Evolutionary conservation across 2,113 vertebrate species (phyloP).

Genomic region (Varanus komodoensis): DNA sequence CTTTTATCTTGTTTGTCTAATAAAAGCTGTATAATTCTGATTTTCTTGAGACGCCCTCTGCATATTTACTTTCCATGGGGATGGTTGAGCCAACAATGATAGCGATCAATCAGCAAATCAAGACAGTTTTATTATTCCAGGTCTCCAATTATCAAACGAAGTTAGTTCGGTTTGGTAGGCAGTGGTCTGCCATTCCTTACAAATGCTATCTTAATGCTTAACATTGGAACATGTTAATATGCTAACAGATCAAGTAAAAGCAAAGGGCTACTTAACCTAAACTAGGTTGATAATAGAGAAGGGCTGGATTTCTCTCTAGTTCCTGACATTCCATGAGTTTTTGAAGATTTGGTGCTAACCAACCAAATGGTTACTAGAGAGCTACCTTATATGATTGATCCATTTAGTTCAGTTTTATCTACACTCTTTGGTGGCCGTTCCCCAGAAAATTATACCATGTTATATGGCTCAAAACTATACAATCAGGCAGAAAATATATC

Average conservation of each 20-base stretch:
- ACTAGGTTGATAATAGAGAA: conserved; percentile 19
- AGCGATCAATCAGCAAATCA: conserved; percentile 76
- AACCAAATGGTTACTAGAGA: conserved; percentile 21
- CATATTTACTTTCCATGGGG: conserved; percentile 73
- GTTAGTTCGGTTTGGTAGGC: conserved; percentile 62
- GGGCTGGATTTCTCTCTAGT: conserved; percentile 30
- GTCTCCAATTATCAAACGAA: conserved; percentile 71
- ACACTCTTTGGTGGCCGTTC: background rate
- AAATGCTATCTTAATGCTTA: conserved; percentile 62
- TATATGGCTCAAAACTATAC: too few species aligned
- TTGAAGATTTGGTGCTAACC: conserved; percentile 52
- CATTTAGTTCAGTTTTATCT: background rate
- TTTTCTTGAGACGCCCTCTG: conserved; percentile 76
- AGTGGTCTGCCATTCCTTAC: conserved; percentile 68
- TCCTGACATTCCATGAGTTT: conserved; percentile 36
- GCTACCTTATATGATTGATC: background rate
- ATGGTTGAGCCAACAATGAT: conserved; percentile 78
- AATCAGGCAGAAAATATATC: background rate
- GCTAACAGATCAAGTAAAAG: conserved; percentile 41
- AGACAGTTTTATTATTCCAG: conserved; percentile 76
- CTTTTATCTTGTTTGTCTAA: conserved; percentile 74
- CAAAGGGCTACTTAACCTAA: conserved; percentile 37
- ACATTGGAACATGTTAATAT: conserved; percentile 53
- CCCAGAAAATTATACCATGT: too few species aligned
- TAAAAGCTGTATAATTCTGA: conserved; percentile 75